Evolutionary conservation across 64 coral and sea anemone species (phyloP).

Genomic region (Pocillopora damicornis): DNA sequence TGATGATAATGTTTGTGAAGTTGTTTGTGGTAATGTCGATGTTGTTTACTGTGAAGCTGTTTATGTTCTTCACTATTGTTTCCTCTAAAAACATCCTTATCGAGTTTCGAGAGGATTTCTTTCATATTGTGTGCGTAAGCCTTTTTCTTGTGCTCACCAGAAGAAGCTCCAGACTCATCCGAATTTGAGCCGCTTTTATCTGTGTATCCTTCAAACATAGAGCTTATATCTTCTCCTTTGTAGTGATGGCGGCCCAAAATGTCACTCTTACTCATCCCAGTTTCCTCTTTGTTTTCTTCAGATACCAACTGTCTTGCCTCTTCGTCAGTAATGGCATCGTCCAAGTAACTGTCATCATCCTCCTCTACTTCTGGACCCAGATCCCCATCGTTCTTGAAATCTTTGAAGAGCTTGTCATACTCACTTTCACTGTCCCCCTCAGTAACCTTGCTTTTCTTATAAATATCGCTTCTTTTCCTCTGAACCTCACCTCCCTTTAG

Average conservation of each 20-base stretch:
- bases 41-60: neutral
- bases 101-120: slow-evolving; percentile 31
- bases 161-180: neutral
- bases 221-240: neutral
- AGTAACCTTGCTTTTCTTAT: neutral
- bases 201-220: neutral
- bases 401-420: slow-evolving; percentile 25
- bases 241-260: neutral
- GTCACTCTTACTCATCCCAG: slow-evolving; percentile 11
- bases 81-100: slow-evolving; percentile 40
- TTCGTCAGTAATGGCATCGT: slow-evolving; percentile 17
- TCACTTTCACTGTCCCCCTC: neutral
- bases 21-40: neutral
- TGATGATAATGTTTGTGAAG: neutral
- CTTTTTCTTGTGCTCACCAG: neutral
- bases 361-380: neutral
- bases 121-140: neutral
- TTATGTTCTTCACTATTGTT: slow-evolving; percentile 11
- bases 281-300: slow-evolving; percentile 6
- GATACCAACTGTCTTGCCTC: slow-evolving; percentile 12
- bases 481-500: neutral
- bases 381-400: slow-evolving; percentile 32
- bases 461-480: slow-evolving; percentile 7
- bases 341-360: slow-evolving; percentile 14
- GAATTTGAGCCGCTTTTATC: neutral